Conservation (phyloP, 2,797 vertebrate species). For the Sebastiscus tertius region DNA sequence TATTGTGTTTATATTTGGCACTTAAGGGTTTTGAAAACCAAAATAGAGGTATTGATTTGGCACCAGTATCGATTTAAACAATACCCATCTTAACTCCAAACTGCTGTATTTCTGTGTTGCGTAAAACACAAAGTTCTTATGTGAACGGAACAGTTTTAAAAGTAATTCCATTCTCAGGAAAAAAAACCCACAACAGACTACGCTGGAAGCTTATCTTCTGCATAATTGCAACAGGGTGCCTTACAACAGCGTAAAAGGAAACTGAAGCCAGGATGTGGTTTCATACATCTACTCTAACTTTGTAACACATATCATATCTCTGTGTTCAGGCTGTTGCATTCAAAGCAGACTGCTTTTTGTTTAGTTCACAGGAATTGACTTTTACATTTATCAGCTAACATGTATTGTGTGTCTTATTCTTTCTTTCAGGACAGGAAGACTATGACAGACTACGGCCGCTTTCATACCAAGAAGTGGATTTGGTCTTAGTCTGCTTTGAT, state of each 20-base stretch:
- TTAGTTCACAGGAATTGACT: not conserved
- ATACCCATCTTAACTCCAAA: not conserved
- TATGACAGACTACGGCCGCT: constrained; percentile 94
- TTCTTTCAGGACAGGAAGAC: constrained; percentile 93
- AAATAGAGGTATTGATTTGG: not conserved
- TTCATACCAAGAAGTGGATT: constrained; percentile 92
- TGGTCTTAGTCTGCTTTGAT: constrained; percentile 94
- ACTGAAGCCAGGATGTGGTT: constrained; percentile 83
- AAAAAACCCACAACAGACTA: constrained; percentile 6
- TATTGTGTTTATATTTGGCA: not conserved
- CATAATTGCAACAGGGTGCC: constrained; percentile 11
- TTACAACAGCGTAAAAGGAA: constrained; percentile 70
- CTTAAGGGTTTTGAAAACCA: not conserved
- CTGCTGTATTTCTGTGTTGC: not conserved
- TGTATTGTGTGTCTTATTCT: not conserved
- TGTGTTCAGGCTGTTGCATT: not conserved
- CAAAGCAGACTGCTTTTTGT: not conserved
- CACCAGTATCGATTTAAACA: not conserved
- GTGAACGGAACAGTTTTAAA: not conserved
- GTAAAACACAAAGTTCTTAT: not conserved
- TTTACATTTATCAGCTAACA: not conserved
- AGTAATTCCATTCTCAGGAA: not conserved
- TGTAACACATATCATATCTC: constrained; percentile 11
- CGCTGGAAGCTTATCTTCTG: constrained; percentile 59
- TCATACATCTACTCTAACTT: constrained; percentile 16